phyloP scores from a whole-genome alignment of 2,797 vertebrate species.

The Allobates femoralis region DNA sequence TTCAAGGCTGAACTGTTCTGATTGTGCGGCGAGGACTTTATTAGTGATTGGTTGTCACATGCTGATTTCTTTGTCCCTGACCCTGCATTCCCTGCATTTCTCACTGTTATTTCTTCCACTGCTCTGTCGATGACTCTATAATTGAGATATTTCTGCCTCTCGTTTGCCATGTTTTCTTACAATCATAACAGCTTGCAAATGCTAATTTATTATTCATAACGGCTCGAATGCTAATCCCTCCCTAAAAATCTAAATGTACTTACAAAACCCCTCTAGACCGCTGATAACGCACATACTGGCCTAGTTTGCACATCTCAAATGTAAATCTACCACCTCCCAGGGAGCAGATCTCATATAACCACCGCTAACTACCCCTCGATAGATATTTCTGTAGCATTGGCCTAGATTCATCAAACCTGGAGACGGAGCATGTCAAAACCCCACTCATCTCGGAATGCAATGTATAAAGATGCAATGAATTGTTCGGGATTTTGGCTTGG shows the following conservation, averaged over 20 bases:
- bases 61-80: slow-evolving; percentile 8
- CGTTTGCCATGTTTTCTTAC: slow-evolving; percentile 20
- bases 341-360: slow-evolving; percentile 26
- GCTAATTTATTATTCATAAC: slow-evolving; percentile 61
- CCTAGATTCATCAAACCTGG: slow-evolving; percentile 38
- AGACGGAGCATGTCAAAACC: neutral
- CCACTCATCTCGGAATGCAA: neutral
- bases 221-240: slow-evolving; percentile 24
- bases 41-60: slow-evolving; percentile 16
- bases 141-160: slow-evolving; percentile 43
- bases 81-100: slow-evolving; percentile 20
- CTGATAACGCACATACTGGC: slow-evolving; percentile 33
- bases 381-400: slow-evolving; percentile 8
- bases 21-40: slow-evolving; percentile 13
- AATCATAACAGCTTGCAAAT: slow-evolving; percentile 48
- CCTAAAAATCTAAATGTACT: slow-evolving; percentile 44
- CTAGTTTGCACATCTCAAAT: slow-evolving; percentile 51
- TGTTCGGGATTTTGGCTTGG: too few relatives aligned
- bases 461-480: neutral
- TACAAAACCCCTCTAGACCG: slow-evolving; percentile 32
- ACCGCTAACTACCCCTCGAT: slow-evolving; percentile 11
- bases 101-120: slow-evolving; percentile 23
- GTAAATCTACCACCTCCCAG: slow-evolving; percentile 46
- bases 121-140: slow-evolving; percentile 35
- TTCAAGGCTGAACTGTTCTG: slow-evolving; percentile 34